Conservation (phyloP, 2,113 vertebrate genomes). For the Hiodon alosoides region DNA sequence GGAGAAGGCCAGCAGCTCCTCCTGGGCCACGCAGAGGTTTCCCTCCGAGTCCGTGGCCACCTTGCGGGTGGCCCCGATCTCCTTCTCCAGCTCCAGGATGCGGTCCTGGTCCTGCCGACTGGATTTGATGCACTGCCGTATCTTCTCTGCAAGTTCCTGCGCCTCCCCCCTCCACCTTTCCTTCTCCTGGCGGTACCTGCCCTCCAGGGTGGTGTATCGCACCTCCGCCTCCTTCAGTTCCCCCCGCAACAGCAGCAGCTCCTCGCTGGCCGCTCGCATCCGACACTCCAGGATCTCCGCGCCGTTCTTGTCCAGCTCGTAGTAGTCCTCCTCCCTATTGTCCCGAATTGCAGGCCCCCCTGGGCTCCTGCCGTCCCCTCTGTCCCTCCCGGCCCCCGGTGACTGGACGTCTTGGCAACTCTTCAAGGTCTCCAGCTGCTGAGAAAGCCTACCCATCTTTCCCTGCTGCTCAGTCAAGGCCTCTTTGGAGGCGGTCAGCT, state of each 20-base stretch:
- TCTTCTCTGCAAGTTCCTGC: constrained; percentile 66
- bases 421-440: constrained; percentile 58
- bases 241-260: constrained; percentile 59
- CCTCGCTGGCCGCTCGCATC: constrained; percentile 56
- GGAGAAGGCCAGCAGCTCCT: constrained; percentile 71
- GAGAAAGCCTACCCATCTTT: constrained; percentile 58
- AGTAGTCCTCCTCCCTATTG: constrained; percentile 32
- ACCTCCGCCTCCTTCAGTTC: constrained; percentile 61
- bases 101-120: constrained; percentile 68
- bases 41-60: constrained; percentile 67
- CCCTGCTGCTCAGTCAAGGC: constrained; percentile 62
- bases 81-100: constrained; percentile 65
- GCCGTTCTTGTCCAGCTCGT: constrained; percentile 17
- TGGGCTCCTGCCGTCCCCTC: constrained; percentile 16
- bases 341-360: constrained; percentile 29
- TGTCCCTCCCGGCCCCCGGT: constrained; percentile 24
- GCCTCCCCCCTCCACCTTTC: constrained; percentile 62
- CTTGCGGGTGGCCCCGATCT: constrained; percentile 64
- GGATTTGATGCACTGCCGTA: constrained; percentile 62
- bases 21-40: constrained; percentile 67
- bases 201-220: constrained; percentile 57
- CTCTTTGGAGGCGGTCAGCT: constrained; percentile 62
- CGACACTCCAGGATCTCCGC: constrained; percentile 60
- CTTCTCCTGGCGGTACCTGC: constrained; percentile 62
- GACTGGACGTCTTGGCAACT: constrained; percentile 24